Percentiles rank a stretch among this genome's conserved stretches.
Evolutionary conservation across 2,113 vertebrate species (phyloP).

Genomic region (Cichladusa arquata): DNA sequence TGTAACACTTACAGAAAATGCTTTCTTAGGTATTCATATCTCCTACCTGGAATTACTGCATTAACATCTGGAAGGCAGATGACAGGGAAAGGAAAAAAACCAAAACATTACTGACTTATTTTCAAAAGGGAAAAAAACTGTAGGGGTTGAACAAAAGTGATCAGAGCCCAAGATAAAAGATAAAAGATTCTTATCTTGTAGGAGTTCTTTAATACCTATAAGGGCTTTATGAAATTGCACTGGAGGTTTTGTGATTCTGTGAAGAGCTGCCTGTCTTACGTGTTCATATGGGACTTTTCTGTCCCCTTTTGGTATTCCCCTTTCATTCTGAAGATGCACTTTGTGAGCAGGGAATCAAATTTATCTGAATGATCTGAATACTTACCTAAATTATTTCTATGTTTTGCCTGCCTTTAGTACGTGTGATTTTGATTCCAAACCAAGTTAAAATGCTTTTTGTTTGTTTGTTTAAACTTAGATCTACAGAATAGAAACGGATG

Average conservation of each 20-base stretch:
- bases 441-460: not conserved
- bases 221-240: not conserved
- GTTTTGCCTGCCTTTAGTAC: not conserved
- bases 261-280: accelerated
- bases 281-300: not conserved
- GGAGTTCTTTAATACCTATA: not conserved
- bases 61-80: conserved; percentile 7
- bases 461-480: not conserved
- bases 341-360: not conserved
- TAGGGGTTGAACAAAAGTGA: not conserved
- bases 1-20: not conserved
- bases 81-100: not conserved
- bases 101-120: not conserved
- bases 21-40: not conserved
- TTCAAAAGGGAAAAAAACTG: not conserved
- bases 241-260: not conserved
- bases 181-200: not conserved
- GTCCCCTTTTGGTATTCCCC: not conserved
- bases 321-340: not conserved
- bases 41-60: not conserved
- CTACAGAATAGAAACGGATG: not conserved
- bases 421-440: not conserved
- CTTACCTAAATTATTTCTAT: accelerated
- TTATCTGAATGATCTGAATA: not conserved
- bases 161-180: not conserved